Base-by-base conservation (phyloP, 2,888 invertebrate genomes). In the Dasypolia templi region DNA sequence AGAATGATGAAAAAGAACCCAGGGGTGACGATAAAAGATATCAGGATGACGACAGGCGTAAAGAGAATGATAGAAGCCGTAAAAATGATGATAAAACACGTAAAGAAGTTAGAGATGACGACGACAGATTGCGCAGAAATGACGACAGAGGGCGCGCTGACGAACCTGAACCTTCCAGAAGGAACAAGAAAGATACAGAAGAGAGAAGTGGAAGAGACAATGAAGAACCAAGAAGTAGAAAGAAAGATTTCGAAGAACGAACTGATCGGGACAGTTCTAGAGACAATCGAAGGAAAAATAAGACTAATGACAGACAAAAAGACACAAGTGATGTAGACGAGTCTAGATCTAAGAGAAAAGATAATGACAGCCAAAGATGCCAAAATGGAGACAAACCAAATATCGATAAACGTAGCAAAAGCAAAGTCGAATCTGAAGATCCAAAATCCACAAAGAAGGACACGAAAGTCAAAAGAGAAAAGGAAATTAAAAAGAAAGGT, bases 271-370 rank as follows among this genome's bases (percentile, higher is more conserved):
- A 75, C 22, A 78, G 75, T 70, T 80, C 87, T 61, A 83, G 66
- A 58, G 80, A 81, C 22, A 66, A 51, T 39, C 63, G 76, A 53
- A 84, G 11, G 61, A 82, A 64, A 67, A 76, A 80, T 71, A 88
- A 84, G 73, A 81, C 84, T 29, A 89, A 81, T 75, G 77, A 77
- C 56, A 88, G 70, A 71, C 82, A 76, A 72, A 81, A 22, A 77
- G 65, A 75, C 4, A 67, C 9, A 67, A 65, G 51, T n/a, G 66
- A 75, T 49, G 77, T 74, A 53, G 75, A 79, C 22, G 63, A 73
- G 11, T 26, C 68, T 26, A 77, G 65, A 63, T 64, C 76, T 26
- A 78, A 72, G 35, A 82, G 19, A 68, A 78, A 39, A 81, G 79
- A 73, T 17, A 58, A 51, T 26, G 66, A 59, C 1, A 70, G 17